Evolutionary conservation across 1,140 invertebrate species (phyloP).

Genomic region (Micrasema minimum): DNA sequence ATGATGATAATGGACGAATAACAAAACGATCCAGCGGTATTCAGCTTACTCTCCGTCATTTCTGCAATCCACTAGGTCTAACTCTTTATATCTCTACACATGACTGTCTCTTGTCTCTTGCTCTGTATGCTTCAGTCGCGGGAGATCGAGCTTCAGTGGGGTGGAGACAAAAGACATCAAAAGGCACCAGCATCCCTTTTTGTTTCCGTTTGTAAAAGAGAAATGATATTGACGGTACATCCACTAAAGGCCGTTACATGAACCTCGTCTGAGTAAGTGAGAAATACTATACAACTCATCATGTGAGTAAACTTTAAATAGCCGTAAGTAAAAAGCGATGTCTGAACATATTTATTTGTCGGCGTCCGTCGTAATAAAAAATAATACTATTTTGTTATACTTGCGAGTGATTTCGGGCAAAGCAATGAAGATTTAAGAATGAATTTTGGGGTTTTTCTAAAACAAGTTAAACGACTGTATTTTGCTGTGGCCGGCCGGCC

Average conservation of each 20-base stretch:
- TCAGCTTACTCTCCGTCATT: constrained; percentile 6
- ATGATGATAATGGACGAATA: constrained; percentile 38
- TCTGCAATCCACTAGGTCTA: constrained; percentile 18
- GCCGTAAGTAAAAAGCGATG: too few relatives aligned
- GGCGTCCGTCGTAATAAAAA: too few relatives aligned
- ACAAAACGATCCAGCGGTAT: constrained; percentile 49
- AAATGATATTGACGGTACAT: constrained; percentile 27
- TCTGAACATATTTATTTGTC: too few relatives aligned
- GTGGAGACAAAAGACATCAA: constrained; percentile 42
- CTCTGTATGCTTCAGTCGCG: constrained; percentile 25
- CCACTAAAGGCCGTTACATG: constrained; percentile 1
- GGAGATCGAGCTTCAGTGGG: constrained; percentile 4
- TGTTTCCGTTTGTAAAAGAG: constrained; percentile 45
- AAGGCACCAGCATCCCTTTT: constrained; percentile 47
- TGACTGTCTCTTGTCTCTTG: too few relatives aligned
- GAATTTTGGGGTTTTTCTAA: too few relatives aligned
- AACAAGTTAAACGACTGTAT: too few relatives aligned
- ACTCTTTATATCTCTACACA: too few relatives aligned
- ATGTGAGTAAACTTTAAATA: too few relatives aligned
- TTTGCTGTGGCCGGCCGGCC: too few relatives aligned
- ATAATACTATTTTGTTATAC: too few relatives aligned
- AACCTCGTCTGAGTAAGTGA: constrained; percentile 1
- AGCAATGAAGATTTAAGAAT: too few relatives aligned
- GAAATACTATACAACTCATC: constrained; percentile 1
- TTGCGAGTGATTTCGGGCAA: too few relatives aligned